Percentiles rank a stretch among this genome's conserved stretches.
Conservation (phyloP, 2,797 vertebrate species). For the Dipus sagitta region DNA sequence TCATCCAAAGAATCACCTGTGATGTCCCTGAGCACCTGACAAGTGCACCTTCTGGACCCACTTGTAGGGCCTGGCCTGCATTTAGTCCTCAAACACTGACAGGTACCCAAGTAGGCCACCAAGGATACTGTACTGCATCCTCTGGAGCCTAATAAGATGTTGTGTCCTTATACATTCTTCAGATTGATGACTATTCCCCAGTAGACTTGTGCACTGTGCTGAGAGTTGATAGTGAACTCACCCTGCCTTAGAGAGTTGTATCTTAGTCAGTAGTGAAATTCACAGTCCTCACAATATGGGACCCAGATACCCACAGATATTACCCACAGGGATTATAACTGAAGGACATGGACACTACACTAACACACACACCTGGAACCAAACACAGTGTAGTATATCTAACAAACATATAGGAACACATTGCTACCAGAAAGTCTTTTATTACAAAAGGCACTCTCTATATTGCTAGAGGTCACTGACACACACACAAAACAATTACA, state of each 20-base stretch:
- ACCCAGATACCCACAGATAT: not conserved
- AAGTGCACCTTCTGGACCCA: not conserved
- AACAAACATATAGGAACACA: not conserved
- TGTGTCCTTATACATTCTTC: not conserved
- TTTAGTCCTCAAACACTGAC: not conserved
- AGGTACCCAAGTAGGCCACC: not conserved
- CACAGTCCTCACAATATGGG: not conserved
- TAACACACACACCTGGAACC: not conserved
- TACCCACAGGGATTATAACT: not conserved
- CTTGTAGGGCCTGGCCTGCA: no score
- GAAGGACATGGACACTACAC: not conserved
- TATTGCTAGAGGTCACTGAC: not conserved
- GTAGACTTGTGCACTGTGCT: no score
- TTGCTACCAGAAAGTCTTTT: not conserved
- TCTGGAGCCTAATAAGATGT: no score
- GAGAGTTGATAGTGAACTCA: not conserved
- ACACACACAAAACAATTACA: no score
- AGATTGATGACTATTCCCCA: not conserved
- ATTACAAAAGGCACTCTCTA: not conserved
- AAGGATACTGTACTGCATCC: not conserved
- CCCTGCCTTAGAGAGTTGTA: not conserved
- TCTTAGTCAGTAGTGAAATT: not conserved
- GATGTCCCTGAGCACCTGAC: no score
- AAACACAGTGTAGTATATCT: not conserved
- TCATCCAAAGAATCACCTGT: not conserved